Percentiles rank a stretch among this genome's conserved stretches.
These are phyloP conservation scores for Campylomormyrus numenius DNA, from an alignment of 2,113 vertebrate genomes.

Conservation along the genomic window DNA sequence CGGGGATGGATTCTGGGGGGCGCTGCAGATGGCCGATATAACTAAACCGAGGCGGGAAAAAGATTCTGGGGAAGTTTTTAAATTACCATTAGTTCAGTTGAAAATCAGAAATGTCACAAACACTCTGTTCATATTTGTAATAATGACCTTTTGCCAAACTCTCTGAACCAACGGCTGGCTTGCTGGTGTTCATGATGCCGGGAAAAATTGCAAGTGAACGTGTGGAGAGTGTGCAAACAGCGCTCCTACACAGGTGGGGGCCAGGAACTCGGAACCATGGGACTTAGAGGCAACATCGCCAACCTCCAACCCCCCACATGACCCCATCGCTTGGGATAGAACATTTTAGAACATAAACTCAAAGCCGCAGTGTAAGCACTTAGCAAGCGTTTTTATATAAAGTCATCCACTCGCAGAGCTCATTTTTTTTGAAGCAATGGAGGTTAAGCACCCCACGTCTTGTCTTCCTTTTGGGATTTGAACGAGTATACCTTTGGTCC, in stretches of 20 bases:
- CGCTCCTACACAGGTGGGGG: background rate
- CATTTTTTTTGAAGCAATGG: background rate
- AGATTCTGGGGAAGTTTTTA: background rate
- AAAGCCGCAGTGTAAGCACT: background rate
- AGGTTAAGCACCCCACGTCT: background rate
- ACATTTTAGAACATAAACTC: background rate
- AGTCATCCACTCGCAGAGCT: background rate
- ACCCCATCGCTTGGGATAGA: background rate
- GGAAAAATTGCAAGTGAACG: background rate
- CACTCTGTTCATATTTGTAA: background rate
- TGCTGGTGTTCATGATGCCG: background rate
- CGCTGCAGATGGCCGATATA: background rate
- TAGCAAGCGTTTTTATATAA: background rate
- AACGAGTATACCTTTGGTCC: background rate
- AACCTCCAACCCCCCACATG: background rate
- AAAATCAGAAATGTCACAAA: background rate
- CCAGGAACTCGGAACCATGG: background rate
- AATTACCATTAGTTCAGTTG: background rate
- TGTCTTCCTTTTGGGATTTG: background rate
- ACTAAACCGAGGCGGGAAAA: background rate
- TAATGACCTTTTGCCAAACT: background rate
- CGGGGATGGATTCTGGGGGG: background rate
- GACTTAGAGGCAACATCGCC: background rate
- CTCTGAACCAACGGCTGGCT: background rate
- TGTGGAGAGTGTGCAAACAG: background rate